These are phyloP conservation scores for Channa argus DNA, from an alignment of 2,113 vertebrate genomes.

Conservation along the genomic window DNA sequence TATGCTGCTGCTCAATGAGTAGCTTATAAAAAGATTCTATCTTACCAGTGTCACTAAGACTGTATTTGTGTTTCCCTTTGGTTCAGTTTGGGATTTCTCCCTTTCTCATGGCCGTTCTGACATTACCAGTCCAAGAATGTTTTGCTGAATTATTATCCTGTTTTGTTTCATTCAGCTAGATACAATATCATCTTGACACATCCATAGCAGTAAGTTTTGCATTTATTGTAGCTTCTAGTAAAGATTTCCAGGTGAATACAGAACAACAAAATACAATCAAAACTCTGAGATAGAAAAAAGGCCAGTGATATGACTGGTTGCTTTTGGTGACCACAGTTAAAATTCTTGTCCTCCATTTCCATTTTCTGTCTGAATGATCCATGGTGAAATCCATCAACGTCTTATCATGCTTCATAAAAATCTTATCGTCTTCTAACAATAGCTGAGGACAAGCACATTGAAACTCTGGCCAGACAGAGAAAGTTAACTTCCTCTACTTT, in stretches of 20 bases:
- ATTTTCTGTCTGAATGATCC: conserved; percentile 72
- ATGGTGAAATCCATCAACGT: conserved; percentile 77
- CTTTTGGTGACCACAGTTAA: conserved; percentile 42
- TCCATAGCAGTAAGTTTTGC: background rate
- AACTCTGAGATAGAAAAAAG: background rate
- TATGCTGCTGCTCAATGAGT: background rate
- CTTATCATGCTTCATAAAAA: conserved; percentile 78
- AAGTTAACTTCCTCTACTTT: conserved; percentile 69
- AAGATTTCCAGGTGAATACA: background rate
- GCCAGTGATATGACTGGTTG: conserved; percentile 5
- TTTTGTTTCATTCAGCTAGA: too few relatives aligned
- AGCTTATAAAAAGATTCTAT: background rate
- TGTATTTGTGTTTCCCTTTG: too few relatives aligned
- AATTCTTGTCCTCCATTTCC: conserved; percentile 42
- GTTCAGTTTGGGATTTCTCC: too few relatives aligned
- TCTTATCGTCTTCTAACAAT: conserved; percentile 82
- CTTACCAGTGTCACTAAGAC: background rate
- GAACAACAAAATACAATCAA: conserved; percentile 16
- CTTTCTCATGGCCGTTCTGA: too few relatives aligned
- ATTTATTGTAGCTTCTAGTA: background rate
- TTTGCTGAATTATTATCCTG: too few relatives aligned
- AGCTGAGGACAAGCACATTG: conserved; percentile 65
- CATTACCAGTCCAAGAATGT: too few relatives aligned
- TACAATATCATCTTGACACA: background rate
- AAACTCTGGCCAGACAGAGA: conserved; percentile 43